Evolutionary conservation across 2,888 invertebrate species (phyloP).

Genomic region (Seira sanloemensis): DNA sequence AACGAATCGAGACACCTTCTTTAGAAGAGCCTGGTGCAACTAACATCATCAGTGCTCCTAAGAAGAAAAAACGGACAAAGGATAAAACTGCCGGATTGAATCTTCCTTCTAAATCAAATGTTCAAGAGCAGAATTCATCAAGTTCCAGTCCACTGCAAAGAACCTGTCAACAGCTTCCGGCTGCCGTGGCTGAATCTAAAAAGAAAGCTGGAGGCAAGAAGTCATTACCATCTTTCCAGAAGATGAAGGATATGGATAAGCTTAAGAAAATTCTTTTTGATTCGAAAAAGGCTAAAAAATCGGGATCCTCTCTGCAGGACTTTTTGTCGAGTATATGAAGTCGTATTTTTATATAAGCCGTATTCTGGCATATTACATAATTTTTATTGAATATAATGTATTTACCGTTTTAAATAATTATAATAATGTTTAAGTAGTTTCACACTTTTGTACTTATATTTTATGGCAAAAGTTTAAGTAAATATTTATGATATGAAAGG

Average conservation of each 20-base stretch:
- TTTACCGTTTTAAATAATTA: too few species aligned
- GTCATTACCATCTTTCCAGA: slow-evolving; percentile 15
- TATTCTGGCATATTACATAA: too few species aligned
- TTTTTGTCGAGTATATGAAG: slow-evolving; percentile 53
- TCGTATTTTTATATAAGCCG: too few species aligned
- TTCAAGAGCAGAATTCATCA: neutral
- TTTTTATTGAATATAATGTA: too few species aligned
- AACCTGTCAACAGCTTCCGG: neutral
- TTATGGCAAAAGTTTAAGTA: too few species aligned
- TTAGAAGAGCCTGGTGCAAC: too few species aligned
- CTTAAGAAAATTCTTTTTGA: slow-evolving; percentile 53
- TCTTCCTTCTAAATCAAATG: neutral
- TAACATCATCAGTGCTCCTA: too few species aligned
- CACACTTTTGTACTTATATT: too few species aligned
- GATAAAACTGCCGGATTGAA: slow-evolving; percentile 33
- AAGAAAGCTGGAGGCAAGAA: neutral
- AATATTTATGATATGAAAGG: too few species aligned
- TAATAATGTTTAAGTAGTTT: too few species aligned
- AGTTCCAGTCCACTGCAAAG: neutral
- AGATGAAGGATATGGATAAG: slow-evolving; percentile 54
- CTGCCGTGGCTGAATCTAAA: neutral
- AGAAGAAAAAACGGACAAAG: slow-evolving; percentile 15
- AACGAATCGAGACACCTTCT: neutral
- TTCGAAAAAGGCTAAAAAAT: slow-evolving; percentile 43
- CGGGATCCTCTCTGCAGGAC: slow-evolving; percentile 44